Percentiles rank a stretch among this genome's conserved stretches.
Conservation (phyloP, 2,888 invertebrate genomes). For the Anodontia alba region DNA sequence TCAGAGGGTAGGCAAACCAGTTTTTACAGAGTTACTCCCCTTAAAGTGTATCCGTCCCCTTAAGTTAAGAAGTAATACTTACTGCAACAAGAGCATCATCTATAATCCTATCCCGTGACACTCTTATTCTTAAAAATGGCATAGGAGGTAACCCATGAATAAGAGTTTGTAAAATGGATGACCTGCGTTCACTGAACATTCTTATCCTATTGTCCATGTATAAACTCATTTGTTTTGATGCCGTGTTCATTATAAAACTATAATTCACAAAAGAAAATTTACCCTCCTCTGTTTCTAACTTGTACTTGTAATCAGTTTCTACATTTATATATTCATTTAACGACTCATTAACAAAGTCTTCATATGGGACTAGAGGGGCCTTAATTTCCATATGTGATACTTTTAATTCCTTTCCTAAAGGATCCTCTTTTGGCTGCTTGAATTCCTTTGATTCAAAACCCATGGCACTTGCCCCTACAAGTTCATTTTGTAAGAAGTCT, state of each 20-base stretch:
- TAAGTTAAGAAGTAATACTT: no score
- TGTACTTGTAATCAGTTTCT: slow-evolving; percentile 96
- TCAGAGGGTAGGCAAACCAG: no score
- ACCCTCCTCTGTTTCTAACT: slow-evolving; percentile 88
- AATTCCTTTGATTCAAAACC: slow-evolving; percentile 82
- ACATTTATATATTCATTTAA: slow-evolving; percentile 96
- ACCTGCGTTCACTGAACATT: slow-evolving; percentile 95
- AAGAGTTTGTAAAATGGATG: slow-evolving; percentile 92
- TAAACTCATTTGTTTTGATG: slow-evolving; percentile 95
- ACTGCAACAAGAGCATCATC: slow-evolving; percentile 97
- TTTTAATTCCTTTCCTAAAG: slow-evolving; percentile 90
- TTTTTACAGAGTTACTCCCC: no score
- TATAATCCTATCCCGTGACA: slow-evolving; percentile 93
- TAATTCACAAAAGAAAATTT: slow-evolving; percentile 93
- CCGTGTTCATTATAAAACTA: slow-evolving; percentile 95
- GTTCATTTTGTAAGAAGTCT: slow-evolving; percentile 66
- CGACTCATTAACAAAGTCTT: slow-evolving; percentile 97
- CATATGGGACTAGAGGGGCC: slow-evolving; percentile 92
- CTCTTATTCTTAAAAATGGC: slow-evolving; percentile 89
- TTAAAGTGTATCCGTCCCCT: no score
- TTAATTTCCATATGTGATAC: slow-evolving; percentile 93
- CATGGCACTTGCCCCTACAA: slow-evolving; percentile 77
- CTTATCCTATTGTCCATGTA: slow-evolving; percentile 97
- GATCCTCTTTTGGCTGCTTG: slow-evolving; percentile 79
- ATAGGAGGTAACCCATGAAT: slow-evolving; percentile 89